Evolutionary conservation across 2,113 vertebrate genomes (phyloP).

Genomic region (Gymnorhina tibicen): DNA sequence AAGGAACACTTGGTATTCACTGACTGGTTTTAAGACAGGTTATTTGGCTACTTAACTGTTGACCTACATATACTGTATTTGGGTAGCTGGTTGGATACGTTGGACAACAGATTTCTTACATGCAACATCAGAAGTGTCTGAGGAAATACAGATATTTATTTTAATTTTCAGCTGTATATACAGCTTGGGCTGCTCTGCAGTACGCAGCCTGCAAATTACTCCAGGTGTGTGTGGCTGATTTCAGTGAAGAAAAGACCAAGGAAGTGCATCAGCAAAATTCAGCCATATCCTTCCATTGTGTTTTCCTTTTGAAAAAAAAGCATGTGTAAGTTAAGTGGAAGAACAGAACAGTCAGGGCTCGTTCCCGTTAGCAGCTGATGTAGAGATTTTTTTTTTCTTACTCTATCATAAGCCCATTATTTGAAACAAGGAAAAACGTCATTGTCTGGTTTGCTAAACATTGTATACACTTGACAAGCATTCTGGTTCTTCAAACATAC

Average conservation of each 20-base stretch:
- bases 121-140: neutral
- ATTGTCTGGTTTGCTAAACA: neutral
- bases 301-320: neutral
- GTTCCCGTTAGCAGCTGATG: neutral
- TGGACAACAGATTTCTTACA: neutral
- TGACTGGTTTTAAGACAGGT: neutral
- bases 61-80: neutral
- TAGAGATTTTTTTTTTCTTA: neutral
- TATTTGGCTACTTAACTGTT: neutral
- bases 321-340: neutral
- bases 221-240: neutral
- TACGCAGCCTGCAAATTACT: neutral
- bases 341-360: neutral
- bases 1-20: neutral
- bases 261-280: neutral
- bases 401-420: neutral
- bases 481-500: neutral
- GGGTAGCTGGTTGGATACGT: neutral
- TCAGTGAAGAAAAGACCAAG: neutral
- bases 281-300: neutral
- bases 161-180: neutral
- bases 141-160: neutral
- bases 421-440: neutral
- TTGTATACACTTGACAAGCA: neutral
- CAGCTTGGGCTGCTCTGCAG: neutral